phyloP scores from a whole-genome alignment of 1,140 invertebrate species.

The Platorchestia sp. region DNA sequence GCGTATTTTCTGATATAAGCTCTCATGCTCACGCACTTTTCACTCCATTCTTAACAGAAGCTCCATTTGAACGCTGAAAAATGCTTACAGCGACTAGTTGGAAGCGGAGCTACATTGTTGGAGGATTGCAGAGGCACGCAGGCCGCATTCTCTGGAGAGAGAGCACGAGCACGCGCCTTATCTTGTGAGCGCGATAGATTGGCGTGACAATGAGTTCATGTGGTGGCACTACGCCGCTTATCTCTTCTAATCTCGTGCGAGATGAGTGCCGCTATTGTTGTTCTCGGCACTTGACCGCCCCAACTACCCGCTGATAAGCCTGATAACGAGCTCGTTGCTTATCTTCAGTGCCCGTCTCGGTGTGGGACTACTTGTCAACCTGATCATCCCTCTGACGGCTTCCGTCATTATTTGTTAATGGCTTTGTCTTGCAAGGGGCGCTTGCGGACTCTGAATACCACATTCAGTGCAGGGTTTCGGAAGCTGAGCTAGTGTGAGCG shows the following conservation, averaged over 20 bases:
- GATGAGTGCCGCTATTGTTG: constrained; percentile 34
- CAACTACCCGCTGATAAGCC: neutral
- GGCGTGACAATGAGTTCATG: neutral
- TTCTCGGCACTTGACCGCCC: constrained; percentile 22
- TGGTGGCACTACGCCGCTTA: neutral
- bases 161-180: neutral
- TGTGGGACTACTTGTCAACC: no score
- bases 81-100: neutral
- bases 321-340: constrained; percentile 11
- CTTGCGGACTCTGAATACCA: no score
- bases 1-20: no score
- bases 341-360: neutral
- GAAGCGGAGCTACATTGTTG: no score
- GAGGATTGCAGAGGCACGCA: neutral
- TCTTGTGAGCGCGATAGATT: neutral
- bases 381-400: no score
- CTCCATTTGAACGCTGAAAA: no score
- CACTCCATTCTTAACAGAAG: no score
- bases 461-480: neutral
- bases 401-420: neutral
- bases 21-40: no score
- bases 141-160: neutral
- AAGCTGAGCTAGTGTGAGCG: neutral
- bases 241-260: neutral
- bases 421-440: neutral